Evolutionary conservation across 2,113 vertebrate genomes (phyloP).

Genomic region (Pristiophorus japonicus): DNA sequence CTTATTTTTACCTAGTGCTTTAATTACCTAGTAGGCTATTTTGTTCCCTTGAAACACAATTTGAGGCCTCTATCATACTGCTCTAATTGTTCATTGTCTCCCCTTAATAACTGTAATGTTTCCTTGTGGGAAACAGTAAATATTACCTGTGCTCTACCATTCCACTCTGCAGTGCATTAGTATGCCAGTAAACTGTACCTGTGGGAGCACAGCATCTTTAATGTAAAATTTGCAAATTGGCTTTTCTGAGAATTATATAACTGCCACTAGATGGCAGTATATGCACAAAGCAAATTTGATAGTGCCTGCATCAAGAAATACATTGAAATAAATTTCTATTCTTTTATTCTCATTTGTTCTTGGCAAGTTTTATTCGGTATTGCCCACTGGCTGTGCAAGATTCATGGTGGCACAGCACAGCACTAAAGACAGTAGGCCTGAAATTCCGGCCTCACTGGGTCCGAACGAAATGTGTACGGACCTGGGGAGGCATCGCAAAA

Average conservation of each 20-base stretch:
- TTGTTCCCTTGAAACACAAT: neutral
- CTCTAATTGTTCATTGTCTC: neutral
- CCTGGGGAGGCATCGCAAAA: no score
- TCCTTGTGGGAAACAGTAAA: neutral
- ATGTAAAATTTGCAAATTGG: neutral
- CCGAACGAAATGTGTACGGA: no score
- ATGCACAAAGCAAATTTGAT: neutral
- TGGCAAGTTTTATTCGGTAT: neutral
- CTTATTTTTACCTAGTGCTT: neutral
- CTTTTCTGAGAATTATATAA: neutral
- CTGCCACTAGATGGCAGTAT: slow-evolving; percentile 6
- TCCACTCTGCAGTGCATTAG: neutral
- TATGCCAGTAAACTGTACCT: neutral
- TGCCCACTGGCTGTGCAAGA: neutral
- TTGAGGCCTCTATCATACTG: neutral
- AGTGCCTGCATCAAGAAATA: neutral
- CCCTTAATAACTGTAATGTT: neutral
- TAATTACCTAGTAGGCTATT: neutral
- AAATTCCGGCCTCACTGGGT: no score
- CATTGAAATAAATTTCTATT: neutral
- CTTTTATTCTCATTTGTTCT: no score
- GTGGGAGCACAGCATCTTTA: neutral
- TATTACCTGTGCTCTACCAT: neutral
- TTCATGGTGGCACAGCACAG: neutral
- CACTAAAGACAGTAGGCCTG: neutral